phyloP scores from a whole-genome alignment of 2,797 vertebrate genomes.

The Mareca strepera region DNA sequence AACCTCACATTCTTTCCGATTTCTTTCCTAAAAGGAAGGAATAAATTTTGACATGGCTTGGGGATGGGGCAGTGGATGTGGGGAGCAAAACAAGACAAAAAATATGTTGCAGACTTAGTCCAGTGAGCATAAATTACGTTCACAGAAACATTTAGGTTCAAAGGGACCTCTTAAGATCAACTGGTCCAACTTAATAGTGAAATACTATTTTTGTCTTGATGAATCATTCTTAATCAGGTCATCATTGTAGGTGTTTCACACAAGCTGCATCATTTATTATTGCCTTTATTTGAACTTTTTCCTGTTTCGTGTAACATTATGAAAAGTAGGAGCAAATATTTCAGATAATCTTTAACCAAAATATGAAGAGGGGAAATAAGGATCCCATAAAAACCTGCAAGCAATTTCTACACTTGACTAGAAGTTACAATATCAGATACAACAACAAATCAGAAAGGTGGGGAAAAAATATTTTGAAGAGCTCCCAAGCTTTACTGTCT shows the following conservation, averaged over 20 bases:
- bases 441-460: neutral
- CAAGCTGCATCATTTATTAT: neutral
- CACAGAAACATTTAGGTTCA: neutral
- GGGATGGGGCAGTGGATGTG: fast-evolving
- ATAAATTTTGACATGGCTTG: neutral
- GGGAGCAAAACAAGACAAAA: neutral
- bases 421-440: neutral
- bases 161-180: neutral
- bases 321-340: neutral
- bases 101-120: neutral
- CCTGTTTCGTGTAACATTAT: neutral
- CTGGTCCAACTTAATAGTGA: neutral
- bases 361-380: neutral
- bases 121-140: neutral
- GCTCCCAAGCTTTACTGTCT: neutral
- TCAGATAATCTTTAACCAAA: neutral
- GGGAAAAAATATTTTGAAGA: neutral
- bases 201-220: neutral
- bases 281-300: neutral
- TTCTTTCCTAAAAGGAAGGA: neutral
- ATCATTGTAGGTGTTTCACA: neutral
- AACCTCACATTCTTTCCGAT: neutral
- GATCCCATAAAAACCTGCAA: neutral
- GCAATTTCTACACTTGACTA: neutral
- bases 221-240: neutral